Base-by-base conservation (phyloP, 2,113 vertebrate genomes). In the Lampris incognitus region DNA sequence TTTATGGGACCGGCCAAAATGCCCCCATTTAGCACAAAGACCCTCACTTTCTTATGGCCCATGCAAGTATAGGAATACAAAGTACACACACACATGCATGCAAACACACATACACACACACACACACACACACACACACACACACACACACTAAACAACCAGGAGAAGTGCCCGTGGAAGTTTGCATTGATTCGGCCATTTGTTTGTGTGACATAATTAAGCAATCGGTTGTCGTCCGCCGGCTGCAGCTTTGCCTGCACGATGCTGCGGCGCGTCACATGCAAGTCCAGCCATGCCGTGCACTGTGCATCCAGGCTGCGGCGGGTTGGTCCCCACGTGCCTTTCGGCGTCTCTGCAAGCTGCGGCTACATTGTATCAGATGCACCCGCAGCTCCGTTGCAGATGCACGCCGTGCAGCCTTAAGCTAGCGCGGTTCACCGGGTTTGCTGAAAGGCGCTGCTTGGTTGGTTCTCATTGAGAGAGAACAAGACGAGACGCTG, bases 381-480 rank as follows among this genome's bases (percentile, higher is more conserved):
- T 38, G 24, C 67, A 78, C 69, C 84, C 80, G 84, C 85, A 85
- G 61, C 61, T 37, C 38, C 55, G 40, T 40, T 46, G 65, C 64
- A 79, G 72, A 69, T 66, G 74, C 69, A 38, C 48, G 4, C 56
- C 58, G 69, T 77, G 69, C 55, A 69, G 72, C 70, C 13, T 39
- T 8, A 54, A 40, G 60, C 13, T 56, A 10, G 5, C 51, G 74
- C 60, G 50, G 77, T 80, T 85, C 77, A 69, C 71, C 50, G 54
- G 11, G 10, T 11, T 65, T 71, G 36, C 24, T 41, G 54, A 54
- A 75, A 74, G 66, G 57, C 87, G 81, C 76, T 76, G 74, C 69
- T 60, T 6, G 54, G 72, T 72, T 67, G 48, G 76, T 81, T 87
- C 63, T 74, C 9, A 39, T 66, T 68, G 74, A 82, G 69, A 56